Percentiles rank a stretch among this genome's conserved stretches.
phyloP scores from a whole-genome alignment of 2,888 invertebrate genomes.

The Lasioglossum calceatum region DNA sequence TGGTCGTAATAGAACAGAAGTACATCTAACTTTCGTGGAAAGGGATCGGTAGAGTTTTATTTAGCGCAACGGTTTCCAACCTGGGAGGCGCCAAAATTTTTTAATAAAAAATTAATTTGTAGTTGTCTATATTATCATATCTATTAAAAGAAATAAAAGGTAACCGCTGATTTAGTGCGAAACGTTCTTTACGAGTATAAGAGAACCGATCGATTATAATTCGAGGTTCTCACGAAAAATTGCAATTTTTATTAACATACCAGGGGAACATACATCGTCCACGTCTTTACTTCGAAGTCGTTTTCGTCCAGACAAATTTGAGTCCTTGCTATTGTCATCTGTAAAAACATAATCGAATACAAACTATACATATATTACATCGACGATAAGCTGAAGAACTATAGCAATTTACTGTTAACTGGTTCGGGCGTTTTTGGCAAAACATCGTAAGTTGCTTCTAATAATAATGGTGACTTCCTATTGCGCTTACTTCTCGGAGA shows the following conservation, averaged over 20 bases:
- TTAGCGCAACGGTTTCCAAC: background rate
- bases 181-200: background rate
- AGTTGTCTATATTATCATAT: too few relatives aligned
- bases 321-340: conserved; percentile 69
- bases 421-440: conserved; percentile 68
- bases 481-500: conserved; percentile 75
- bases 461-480: conserved; percentile 60
- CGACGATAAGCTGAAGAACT: conserved; percentile 16
- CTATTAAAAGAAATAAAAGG: too few relatives aligned
- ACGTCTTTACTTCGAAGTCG: conserved; percentile 76
- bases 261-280: conserved; percentile 76
- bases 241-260: conserved; percentile 66
- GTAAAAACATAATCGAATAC: conserved; percentile 24
- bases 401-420: conserved; percentile 53
- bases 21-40: conserved; percentile 17
- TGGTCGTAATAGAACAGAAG: conserved; percentile 9
- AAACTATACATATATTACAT: conserved; percentile 24
- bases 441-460: conserved; percentile 64
- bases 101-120: too few relatives aligned
- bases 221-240: background rate
- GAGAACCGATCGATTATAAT: too few relatives aligned
- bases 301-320: conserved; percentile 76
- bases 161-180: background rate
- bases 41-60: background rate
- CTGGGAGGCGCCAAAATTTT: too few relatives aligned